Conservation (phyloP, 1,140 invertebrate species). For the Dreissena polymorpha region DNA sequence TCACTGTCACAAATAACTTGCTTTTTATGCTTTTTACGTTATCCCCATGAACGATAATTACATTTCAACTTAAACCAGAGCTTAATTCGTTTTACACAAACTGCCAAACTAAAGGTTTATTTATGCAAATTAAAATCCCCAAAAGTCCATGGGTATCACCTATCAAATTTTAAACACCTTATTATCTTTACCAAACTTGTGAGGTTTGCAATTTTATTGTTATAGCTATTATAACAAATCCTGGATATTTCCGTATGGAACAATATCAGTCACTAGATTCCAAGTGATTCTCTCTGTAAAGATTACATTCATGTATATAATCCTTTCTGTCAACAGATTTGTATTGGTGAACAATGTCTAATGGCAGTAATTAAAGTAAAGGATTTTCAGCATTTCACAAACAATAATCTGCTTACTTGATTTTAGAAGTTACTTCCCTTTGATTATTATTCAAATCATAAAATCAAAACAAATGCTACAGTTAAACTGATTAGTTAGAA, state of each 20-base stretch:
- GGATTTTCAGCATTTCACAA: not conserved
- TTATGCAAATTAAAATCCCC: constrained; percentile 30
- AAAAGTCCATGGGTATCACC: constrained; percentile 15
- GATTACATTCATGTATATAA: not conserved
- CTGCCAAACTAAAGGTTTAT: constrained; percentile 2
- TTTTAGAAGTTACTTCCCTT: too few relatives aligned
- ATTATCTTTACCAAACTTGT: not conserved
- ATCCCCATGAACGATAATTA: not conserved
- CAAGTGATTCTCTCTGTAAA: not conserved
- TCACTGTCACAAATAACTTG: too few relatives aligned
- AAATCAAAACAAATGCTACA: too few relatives aligned
- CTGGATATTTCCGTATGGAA: too few relatives aligned
- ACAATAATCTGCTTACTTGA: too few relatives aligned
- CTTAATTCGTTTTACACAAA: constrained; percentile 1
- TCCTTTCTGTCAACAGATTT: not conserved
- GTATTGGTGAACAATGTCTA: not conserved
- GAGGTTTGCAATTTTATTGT: constrained; percentile 4
- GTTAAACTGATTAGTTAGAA: too few relatives aligned
- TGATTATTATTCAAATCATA: too few relatives aligned
- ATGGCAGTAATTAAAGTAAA: not conserved
- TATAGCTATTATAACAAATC: not conserved
- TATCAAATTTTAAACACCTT: constrained; percentile 2
- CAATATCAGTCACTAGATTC: too few relatives aligned
- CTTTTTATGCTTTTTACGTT: too few relatives aligned
- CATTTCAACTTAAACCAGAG: not conserved